These are phyloP conservation scores for Coelopa pilipes DNA, from an alignment of 2,888 invertebrate species.

Conservation along the genomic window DNA sequence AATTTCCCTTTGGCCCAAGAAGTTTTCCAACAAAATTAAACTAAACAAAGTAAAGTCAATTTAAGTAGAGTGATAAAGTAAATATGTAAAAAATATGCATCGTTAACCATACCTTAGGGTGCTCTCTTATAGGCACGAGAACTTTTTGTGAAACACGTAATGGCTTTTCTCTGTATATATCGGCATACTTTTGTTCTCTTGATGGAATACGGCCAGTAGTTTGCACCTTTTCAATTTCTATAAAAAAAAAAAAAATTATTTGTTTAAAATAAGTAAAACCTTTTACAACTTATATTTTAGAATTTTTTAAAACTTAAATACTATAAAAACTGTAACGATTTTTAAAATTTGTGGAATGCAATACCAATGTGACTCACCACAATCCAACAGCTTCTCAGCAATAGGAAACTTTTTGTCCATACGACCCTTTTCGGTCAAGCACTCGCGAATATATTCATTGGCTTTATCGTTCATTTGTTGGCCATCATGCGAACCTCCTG, in stretches of 20 bases:
- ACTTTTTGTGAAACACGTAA: constrained; percentile 64
- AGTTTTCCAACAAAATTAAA: constrained; percentile 97
- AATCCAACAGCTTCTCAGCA: constrained; percentile 77
- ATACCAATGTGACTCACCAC: constrained; percentile 69
- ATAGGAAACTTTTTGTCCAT: constrained; percentile 78
- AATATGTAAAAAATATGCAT: neutral
- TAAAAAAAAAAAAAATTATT: constrained; percentile 50
- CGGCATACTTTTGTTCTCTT: constrained; percentile 77
- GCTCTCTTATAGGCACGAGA: constrained; percentile 67
- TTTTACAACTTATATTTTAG: neutral
- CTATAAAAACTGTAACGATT: neutral
- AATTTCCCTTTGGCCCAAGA: constrained; percentile 93
- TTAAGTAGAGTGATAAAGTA: neutral
- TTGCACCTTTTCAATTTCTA: constrained; percentile 81
- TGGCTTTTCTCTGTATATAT: constrained; percentile 75
- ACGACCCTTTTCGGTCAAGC: constrained; percentile 77
- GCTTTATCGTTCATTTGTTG: constrained; percentile 76
- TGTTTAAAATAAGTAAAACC: neutral
- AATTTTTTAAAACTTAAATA: neutral
- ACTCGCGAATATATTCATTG: constrained; percentile 80
- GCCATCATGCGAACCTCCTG: constrained; percentile 45
- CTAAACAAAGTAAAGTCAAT: constrained; percentile 59
- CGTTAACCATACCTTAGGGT: constrained; percentile 59
- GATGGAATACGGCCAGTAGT: constrained; percentile 74
- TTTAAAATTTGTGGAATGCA: neutral